Conservation (phyloP, 2,888 invertebrate species). For the Xestobium rufovillosum region DNA sequence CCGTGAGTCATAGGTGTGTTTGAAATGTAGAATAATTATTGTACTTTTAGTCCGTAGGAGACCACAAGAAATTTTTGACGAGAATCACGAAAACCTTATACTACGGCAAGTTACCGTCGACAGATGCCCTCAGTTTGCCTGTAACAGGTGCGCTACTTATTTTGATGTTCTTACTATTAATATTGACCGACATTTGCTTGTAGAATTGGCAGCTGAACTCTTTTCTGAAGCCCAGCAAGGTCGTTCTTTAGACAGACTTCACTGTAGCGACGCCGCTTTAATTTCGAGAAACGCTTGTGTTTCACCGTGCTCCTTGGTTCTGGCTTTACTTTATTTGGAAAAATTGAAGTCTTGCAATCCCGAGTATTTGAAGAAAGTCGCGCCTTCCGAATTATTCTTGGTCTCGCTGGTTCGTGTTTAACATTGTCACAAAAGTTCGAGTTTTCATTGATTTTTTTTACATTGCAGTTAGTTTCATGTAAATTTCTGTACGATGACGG, state of each 20-base stretch:
- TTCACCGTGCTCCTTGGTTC: constrained; percentile 86
- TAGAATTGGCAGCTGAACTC: constrained; percentile 77
- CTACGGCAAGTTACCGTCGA: constrained; percentile 71
- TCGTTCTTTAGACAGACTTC: constrained; percentile 67
- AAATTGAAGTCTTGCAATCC: constrained; percentile 75
- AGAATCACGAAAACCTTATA: constrained; percentile 84
- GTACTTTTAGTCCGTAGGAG: constrained; percentile 51
- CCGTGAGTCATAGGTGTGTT: constrained; percentile 3
- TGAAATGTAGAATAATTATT: constrained; percentile 4
- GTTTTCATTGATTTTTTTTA: constrained; percentile 21
- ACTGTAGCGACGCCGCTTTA: constrained; percentile 67
- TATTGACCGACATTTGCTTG: constrained; percentile 27
- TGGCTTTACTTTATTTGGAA: constrained; percentile 90
- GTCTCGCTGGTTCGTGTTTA: constrained; percentile 72
- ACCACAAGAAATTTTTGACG: constrained; percentile 70
- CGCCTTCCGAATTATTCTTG: constrained; percentile 88
- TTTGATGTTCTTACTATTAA: background rate
- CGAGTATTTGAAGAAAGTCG: constrained; percentile 72
- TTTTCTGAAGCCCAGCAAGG: constrained; percentile 74
- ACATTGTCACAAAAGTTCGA: background rate
- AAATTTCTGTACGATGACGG: constrained; percentile 93
- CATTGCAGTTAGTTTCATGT: constrained; percentile 82
- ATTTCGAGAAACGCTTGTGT: constrained; percentile 75
- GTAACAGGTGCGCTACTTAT: constrained; percentile 66
- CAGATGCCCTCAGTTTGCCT: constrained; percentile 66